Base-by-base conservation (phyloP, 2,113 vertebrate species). In the Brienomyrus brachyistius region DNA sequence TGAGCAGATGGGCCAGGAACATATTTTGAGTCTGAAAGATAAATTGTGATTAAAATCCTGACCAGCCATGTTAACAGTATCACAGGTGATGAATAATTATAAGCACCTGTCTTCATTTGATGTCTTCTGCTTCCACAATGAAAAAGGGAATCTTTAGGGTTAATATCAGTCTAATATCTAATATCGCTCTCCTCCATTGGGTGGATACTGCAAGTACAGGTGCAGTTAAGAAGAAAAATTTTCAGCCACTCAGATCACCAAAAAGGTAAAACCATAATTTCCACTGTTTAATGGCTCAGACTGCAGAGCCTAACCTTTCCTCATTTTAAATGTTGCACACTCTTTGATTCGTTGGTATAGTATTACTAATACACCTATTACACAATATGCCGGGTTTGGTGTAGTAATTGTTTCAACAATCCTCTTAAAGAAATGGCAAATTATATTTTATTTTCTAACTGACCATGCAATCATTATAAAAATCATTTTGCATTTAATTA, bases 21-120 rank as follows among this genome's bases (percentile, higher is more conserved):
- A 87, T 87, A 87, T 87, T 87, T 54, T 56, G 85, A 56, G 27
- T 21, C 51, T 87, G 51, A 87, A 87, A 56, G 85, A 87, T 87
- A 1, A 35, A 35, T 56, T 54, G 85, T 17, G 48, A 54, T 87
- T 87, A 87, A 87, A 87, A 87, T 87, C 85, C 85, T 35, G 31
- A 87, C 84, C 21, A 27, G 11, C 21, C 84, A 86, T 31, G 23
- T 86, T 86, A 43, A 56, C 48, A 13, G n/a, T 35, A 23, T 31
- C 27, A 27, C 51, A 35, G 51, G 6, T 23, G 6, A 54, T 87
- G 85, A 56, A 87, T 54, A 87, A 56, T 50, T 47, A 86, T 54
- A 87, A 87, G 10, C 85, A 87, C 85, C 50, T 56, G 85, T 19
- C 1, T 87, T 52, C 51, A 35, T 40, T 54, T 35, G n/a, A 56